Evolutionary conservation across 2,797 vertebrate species (phyloP).

Genomic region (Bovichtus diacanthus): DNA sequence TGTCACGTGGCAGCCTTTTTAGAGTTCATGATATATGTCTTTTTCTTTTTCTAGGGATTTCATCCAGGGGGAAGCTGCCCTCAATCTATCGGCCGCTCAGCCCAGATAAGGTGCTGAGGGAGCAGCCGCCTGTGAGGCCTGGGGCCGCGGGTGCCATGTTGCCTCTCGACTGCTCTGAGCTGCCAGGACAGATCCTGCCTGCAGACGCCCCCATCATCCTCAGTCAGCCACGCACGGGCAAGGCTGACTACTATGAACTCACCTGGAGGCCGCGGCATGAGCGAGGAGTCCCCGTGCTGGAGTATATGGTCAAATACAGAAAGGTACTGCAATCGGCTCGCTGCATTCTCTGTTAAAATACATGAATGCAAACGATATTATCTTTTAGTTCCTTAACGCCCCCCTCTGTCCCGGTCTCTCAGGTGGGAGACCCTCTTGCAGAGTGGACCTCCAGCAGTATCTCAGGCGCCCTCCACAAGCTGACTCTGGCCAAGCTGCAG

Average conservation of each 20-base stretch:
- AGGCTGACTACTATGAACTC: slow-evolving; percentile 94
- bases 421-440: slow-evolving; percentile 89
- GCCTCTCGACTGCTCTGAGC: slow-evolving; percentile 85
- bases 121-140: slow-evolving; percentile 79
- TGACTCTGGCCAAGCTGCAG: slow-evolving; percentile 92
- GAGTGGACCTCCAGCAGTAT: slow-evolving; percentile 91
- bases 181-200: slow-evolving; percentile 81
- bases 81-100: slow-evolving; percentile 78
- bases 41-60: slow-evolving; percentile 49
- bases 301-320: slow-evolving; percentile 95
- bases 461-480: slow-evolving; percentile 89
- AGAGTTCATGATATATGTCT: background rate
- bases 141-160: slow-evolving; percentile 67
- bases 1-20: background rate
- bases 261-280: slow-evolving; percentile 94
- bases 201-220: slow-evolving; percentile 96
- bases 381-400: background rate
- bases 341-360: background rate
- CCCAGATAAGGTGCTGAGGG: slow-evolving; percentile 85
- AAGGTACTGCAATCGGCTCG: slow-evolving; percentile 84
- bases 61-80: slow-evolving; percentile 77
- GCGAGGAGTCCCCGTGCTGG: slow-evolving; percentile 88
- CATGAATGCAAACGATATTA: fast-evolving
- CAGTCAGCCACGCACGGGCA: slow-evolving; percentile 94
- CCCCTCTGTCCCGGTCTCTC: slow-evolving; percentile 18